Percentiles rank a stretch among this genome's conserved stretches.
These are phyloP conservation scores for Cinclus mexicanus DNA, from an alignment of 2,113 vertebrate genomes.

Conservation along the genomic window DNA sequence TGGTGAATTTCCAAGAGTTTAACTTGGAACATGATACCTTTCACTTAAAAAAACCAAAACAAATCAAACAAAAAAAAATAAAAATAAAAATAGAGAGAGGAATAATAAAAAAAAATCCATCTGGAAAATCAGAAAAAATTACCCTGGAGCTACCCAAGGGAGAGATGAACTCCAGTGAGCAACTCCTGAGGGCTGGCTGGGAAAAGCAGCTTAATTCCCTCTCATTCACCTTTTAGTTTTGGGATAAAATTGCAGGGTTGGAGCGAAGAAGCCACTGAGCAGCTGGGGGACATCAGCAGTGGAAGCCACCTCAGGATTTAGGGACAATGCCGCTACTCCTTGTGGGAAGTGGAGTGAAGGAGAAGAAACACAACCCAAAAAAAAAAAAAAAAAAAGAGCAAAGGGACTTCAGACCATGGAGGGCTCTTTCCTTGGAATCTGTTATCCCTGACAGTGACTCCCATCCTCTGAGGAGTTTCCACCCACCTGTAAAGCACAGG, in stretches of 20 bases:
- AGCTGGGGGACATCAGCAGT: neutral
- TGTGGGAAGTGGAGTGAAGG: neutral
- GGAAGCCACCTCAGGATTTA: neutral
- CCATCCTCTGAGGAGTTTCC: neutral
- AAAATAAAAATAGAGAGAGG: fast-evolving
- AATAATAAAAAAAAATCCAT: neutral
- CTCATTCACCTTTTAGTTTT: neutral
- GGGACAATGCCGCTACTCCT: neutral
- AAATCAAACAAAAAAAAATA: fast-evolving
- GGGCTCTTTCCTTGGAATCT: neutral
- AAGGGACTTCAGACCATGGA: neutral
- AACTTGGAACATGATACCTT: constrained; percentile 29
- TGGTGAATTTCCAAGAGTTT: constrained; percentile 43
- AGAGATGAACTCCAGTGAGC: neutral
- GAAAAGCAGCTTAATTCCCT: neutral
- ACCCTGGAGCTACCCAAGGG: neutral
- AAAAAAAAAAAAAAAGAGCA: neutral
- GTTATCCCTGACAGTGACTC: neutral
- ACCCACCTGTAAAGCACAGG: neutral
- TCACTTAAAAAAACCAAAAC: neutral
- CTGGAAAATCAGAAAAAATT: constrained; percentile 26
- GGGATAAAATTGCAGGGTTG: neutral
- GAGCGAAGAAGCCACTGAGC: neutral
- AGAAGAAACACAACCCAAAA: neutral
- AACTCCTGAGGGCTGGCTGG: neutral